A percentile compares a stretch with the other conserved stretches of the same genome.
These are phyloP conservation scores for Drosophila punjabiensis DNA, from an alignment of 1,140 invertebrate genomes.

Conservation along the genomic window DNA sequence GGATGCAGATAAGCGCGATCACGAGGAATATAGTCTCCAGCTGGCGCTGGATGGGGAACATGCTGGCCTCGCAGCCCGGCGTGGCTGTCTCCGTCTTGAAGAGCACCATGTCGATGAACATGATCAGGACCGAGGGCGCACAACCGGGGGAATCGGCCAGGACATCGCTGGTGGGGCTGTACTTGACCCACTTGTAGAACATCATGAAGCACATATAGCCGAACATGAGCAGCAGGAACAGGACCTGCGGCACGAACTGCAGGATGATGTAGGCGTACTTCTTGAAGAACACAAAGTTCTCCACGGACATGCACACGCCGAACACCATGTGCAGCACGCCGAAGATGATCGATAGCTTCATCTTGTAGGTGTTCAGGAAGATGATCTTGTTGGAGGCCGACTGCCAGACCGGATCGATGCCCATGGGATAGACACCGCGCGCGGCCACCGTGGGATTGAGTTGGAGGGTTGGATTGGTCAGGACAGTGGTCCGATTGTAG, in stretches of 20 bases:
- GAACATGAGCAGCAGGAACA: conserved; percentile 96
- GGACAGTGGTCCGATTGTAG: conserved; percentile 87
- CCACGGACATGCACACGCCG: conserved; percentile 94
- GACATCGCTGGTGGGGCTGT: conserved; percentile 87
- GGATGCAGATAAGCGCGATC: conserved; percentile 93
- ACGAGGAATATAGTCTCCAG: conserved; percentile 92
- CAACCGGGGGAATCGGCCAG: conserved; percentile 87
- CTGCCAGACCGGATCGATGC: conserved; percentile 94
- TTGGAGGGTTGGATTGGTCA: conserved; percentile 86
- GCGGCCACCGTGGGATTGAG: conserved; percentile 89
- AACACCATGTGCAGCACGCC: conserved; percentile 98
- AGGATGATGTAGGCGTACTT: conserved; percentile 92
- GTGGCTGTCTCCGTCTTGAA: conserved; percentile 87
- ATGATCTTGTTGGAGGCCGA: conserved; percentile 97
- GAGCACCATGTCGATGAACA: conserved; percentile 97
- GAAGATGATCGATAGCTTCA: conserved; percentile 99
- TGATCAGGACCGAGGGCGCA: conserved; percentile 95
- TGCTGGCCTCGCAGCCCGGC: conserved; percentile 88
- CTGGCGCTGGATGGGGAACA: conserved; percentile 90
- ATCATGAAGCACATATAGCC: conserved; percentile 97
- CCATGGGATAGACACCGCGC: conserved; percentile 70
- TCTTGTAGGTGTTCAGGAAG: conserved; percentile 99
- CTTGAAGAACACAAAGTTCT: conserved; percentile 96
- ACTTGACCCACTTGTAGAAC: conserved; percentile 96
- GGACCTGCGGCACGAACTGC: conserved; percentile 96